Percentiles rank a stretch among this genome's conserved stretches.
Evolutionary conservation across 2,113 vertebrate species (phyloP).

Genomic region (Arothron firmamentum): DNA sequence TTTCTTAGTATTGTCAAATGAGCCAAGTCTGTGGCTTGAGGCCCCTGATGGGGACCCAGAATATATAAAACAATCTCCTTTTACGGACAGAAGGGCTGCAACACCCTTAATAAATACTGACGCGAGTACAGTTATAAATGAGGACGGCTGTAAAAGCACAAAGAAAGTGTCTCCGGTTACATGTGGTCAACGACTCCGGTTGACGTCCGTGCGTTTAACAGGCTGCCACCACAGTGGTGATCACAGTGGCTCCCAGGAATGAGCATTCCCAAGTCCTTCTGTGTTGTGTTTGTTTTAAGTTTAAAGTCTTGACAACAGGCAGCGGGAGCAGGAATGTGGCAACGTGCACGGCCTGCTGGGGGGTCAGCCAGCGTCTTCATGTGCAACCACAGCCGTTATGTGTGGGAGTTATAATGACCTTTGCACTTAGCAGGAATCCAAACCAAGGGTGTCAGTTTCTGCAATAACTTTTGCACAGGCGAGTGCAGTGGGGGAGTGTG

Average conservation of each 20-base stretch:
- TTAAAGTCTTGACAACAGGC: conserved; percentile 51
- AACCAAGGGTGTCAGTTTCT: conserved; percentile 42
- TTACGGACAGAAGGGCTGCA: conserved; percentile 1
- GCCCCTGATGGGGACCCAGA: conserved; percentile 29
- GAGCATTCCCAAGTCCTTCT: conserved; percentile 15
- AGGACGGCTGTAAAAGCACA: conserved; percentile 10
- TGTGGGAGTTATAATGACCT: conserved; percentile 57
- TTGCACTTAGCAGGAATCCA: conserved; percentile 39
- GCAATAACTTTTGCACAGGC: conserved; percentile 27
- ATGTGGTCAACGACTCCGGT: conserved; percentile 11
- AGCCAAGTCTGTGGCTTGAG: conserved; percentile 44
- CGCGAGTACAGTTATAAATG: background rate
- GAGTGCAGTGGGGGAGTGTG: conserved; percentile 16
- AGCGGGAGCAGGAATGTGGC: conserved; percentile 60
- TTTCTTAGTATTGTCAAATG: conserved; percentile 18
- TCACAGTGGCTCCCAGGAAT: background rate
- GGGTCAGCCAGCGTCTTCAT: conserved; percentile 1
- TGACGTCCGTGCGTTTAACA: background rate
- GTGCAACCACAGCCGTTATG: conserved; percentile 6
- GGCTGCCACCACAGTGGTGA: background rate
- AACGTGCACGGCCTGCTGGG: conserved; percentile 43
- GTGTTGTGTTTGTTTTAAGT: conserved; percentile 38
- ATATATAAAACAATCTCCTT: conserved; percentile 5
- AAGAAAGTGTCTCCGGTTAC: conserved; percentile 17
- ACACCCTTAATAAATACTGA: conserved; percentile 34